Percentiles rank a stretch among this genome's conserved stretches.
These are phyloP conservation scores for Habrosyne pyritoides DNA, from an alignment of 2,888 invertebrate species.

Conservation along the genomic window DNA sequence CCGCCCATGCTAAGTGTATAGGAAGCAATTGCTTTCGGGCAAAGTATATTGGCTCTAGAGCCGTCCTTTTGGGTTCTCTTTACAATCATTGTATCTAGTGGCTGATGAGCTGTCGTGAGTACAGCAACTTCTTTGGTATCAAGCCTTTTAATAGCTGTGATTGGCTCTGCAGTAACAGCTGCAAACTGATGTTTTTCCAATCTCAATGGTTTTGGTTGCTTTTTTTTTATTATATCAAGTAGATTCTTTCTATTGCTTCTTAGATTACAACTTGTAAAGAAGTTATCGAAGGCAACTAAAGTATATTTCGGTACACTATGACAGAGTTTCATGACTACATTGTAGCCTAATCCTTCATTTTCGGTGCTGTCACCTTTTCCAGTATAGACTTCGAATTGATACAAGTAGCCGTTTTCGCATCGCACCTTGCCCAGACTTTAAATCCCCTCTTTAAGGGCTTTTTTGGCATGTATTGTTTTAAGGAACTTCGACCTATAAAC, in stretches of 20 bases:
- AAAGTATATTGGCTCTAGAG: slow-evolving; percentile 11
- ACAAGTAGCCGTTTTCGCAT: slow-evolving; percentile 30
- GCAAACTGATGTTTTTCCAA: slow-evolving; percentile 37
- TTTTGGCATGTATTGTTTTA: slow-evolving; percentile 32
- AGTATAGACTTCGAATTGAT: slow-evolving; percentile 33
- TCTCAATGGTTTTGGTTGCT: slow-evolving; percentile 28
- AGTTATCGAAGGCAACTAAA: slow-evolving; percentile 42
- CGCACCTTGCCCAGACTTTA: slow-evolving; percentile 33
- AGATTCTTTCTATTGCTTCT: slow-evolving; percentile 34
- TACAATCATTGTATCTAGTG: background rate
- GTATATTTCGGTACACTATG: slow-evolving; percentile 28
- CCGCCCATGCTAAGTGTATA: slow-evolving; percentile 14
- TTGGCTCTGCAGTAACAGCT: slow-evolving; percentile 34
- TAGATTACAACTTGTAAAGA: slow-evolving; percentile 39
- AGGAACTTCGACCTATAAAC: slow-evolving; percentile 31
- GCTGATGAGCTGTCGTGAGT: slow-evolving; percentile 27
- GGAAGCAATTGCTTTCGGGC: slow-evolving; percentile 14
- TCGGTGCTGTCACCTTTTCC: slow-evolving; percentile 30
- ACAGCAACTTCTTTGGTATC: slow-evolving; percentile 10
- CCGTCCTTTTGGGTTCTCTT: slow-evolving; percentile 14
- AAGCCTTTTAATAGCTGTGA: slow-evolving; percentile 27
- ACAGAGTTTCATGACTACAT: slow-evolving; percentile 29
- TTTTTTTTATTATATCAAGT: slow-evolving; percentile 33
- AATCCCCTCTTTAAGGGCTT: slow-evolving; percentile 29
- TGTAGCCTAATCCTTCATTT: slow-evolving; percentile 25